Base-by-base conservation (phyloP, 2,113 vertebrate genomes). In the Pampusana beccarii region DNA sequence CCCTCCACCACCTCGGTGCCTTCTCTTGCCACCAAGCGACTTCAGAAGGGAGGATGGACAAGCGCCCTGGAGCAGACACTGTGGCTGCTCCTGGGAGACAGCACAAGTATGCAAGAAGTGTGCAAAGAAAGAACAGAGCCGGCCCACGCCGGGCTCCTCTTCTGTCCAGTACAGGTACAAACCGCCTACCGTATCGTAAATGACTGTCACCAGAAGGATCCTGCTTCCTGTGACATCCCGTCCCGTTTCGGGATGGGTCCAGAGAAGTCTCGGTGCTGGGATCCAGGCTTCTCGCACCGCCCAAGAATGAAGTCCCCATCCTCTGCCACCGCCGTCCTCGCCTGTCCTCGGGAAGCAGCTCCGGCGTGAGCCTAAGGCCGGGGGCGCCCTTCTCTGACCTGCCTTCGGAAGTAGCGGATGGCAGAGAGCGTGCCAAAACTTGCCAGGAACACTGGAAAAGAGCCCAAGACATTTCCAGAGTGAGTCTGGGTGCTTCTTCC, bases 401-500 rank as follows among this genome's bases (percentile, higher is more conserved):
- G 98, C 94, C 97, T 97, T 29, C 99, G 98, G 97, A 99, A 98
- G 97, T 99, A 99, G 88, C 98, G 98, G 94, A 99, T 99, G 72
- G 99, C 99, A 17, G 99, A 99, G 66, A 99, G 94, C 1, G 99
- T 98, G 60, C 99, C 99, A 6, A 99, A 90, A 42, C 99, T 99
- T 3, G 99, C 99, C 97, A 99, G 95, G 93, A 99, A 97, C 97
- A 98, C 99, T 99, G 98, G 18, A 95, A 88, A 94, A 97, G 78
- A 97, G 58, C 54, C 81, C 90, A 3, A 3, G 9, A 36, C 78
- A 3, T 70, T 31, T 24, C 71, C 85, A 48, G 11, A 0, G 82
- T 94, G 5, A 94, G 42, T 3, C 5, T 1, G 19, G 66, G 33
- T 21, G 61, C 71, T 83, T 19, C 74, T 71, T 34, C 58, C 70